Base-by-base conservation (phyloP, 1,140 invertebrate species). In the Pseudomyrmex dendroicus region DNA sequence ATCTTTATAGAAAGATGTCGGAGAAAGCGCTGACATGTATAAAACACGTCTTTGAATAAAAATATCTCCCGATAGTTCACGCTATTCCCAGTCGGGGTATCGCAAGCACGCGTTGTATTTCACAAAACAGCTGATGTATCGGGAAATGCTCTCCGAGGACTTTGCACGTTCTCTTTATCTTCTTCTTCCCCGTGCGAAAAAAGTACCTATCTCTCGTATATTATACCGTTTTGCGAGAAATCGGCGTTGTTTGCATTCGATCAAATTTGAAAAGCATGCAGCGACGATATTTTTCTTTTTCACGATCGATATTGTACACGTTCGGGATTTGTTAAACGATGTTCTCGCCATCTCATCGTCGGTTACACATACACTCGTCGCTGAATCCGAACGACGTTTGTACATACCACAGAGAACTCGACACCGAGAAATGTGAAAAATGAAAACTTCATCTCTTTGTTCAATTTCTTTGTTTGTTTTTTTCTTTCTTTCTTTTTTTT, bases 91-190 rank as follows among this genome's bases (percentile, higher is more conserved):
- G 56, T 25, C 9, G 44, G 67, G 48, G 48, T 22, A 25, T 54
- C 48, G 54, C 73, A 13, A 10, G 9, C 50, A n/a, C 15, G 25
- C 22, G 22, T 22, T 22, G 35, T 78, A 68, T 57, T 68, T 68
- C 35, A 35, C 52, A 54, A 56, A 80, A 80, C 66, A 80, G 76
- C 12, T 78, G 74, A 72, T 59, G 50, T 3, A 57, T 25, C 61
- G 10, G 61, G 13, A 13, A 63, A 63, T 17, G n/a, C 61, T 15
- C 13, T 25, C 59, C 10, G 35, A 35, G 35, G 35, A 35, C 59
- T 35, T 22, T 2, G 15, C 54, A 12, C 12, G 13, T 52, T 12
- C 13, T 52, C 50, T 52, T 52, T 52, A 13, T 52, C 50, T 52
- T 13, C 13, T 61, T 17, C 17, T 4, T 20, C 20, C 20, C 20